phyloP scores from a whole-genome alignment of 2,888 invertebrate species.

The Eutolmus rufibarbis region DNA sequence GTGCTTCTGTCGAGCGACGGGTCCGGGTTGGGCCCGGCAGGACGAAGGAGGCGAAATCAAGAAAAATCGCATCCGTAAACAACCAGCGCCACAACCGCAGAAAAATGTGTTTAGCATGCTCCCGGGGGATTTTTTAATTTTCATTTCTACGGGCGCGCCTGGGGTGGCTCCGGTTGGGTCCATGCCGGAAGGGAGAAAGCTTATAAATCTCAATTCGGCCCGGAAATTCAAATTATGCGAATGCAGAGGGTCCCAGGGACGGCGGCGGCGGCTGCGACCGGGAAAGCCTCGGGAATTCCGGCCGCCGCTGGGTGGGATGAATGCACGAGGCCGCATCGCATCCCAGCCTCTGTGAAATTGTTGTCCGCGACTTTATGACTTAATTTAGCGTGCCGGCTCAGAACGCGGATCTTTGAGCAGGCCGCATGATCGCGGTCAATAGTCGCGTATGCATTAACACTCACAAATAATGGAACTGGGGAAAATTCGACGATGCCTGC shows the following conservation, averaged over 20 bases:
- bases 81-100: conserved; percentile 1
- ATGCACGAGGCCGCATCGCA: background rate
- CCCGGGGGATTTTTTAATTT: conserved; percentile 27
- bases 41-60: background rate
- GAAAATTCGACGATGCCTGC: background rate
- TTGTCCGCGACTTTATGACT: background rate
- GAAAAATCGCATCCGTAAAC: conserved; percentile 36
- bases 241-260: background rate
- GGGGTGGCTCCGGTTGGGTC: background rate
- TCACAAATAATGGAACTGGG: background rate
- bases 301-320: background rate
- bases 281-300: background rate
- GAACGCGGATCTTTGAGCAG: background rate
- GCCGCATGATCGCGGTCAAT: background rate
- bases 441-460: background rate
- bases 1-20: background rate
- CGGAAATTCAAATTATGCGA: conserved; percentile 31
- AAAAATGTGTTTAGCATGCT: conserved; percentile 29
- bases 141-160: background rate
- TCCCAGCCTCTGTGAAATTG: background rate
- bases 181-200: conserved; percentile 23
- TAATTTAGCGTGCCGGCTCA: background rate
- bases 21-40: background rate
- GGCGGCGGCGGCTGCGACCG: background rate
- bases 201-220: conserved; percentile 40